phyloP scores from a whole-genome alignment of 2,888 invertebrate species.

The Acanthosepion lycidas region DNA sequence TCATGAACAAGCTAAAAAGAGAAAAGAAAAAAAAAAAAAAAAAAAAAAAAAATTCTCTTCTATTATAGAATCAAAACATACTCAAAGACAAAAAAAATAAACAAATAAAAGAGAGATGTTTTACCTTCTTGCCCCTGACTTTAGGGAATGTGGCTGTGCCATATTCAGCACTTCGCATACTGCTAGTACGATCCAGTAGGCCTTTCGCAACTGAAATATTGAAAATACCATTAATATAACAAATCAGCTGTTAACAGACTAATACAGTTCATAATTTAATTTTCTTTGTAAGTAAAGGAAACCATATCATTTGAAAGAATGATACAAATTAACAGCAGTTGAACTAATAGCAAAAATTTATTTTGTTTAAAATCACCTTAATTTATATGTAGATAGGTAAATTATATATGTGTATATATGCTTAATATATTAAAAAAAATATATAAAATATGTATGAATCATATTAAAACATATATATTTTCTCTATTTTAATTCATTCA shows the following conservation, averaged over 20 bases:
- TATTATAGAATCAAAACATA: background rate
- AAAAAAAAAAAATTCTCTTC: background rate
- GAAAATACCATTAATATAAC: background rate
- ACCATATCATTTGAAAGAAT: background rate
- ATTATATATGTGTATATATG: too few relatives aligned
- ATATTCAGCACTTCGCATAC: constrained; percentile 66
- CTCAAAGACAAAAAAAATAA: too few relatives aligned
- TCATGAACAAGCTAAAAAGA: constrained; percentile 85
- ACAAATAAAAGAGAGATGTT: background rate
- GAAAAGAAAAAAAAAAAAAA: background rate
- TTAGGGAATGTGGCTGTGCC: constrained; percentile 56
- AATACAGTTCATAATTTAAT: too few relatives aligned
- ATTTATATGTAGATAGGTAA: too few relatives aligned
- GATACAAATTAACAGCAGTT: background rate
- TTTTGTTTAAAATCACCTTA: too few relatives aligned
- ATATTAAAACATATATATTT: too few relatives aligned
- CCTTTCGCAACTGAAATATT: constrained; percentile 49
- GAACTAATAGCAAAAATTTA: too few relatives aligned
- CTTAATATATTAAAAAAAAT: too few relatives aligned
- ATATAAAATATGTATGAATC: too few relatives aligned
- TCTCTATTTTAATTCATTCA: too few relatives aligned
- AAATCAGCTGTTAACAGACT: background rate
- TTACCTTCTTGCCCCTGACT: constrained; percentile 65
- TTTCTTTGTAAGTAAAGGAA: background rate
- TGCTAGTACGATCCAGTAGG: constrained; percentile 63